phyloP scores from a whole-genome alignment of 1,140 invertebrate genomes.

The Papilio machaon region DNA sequence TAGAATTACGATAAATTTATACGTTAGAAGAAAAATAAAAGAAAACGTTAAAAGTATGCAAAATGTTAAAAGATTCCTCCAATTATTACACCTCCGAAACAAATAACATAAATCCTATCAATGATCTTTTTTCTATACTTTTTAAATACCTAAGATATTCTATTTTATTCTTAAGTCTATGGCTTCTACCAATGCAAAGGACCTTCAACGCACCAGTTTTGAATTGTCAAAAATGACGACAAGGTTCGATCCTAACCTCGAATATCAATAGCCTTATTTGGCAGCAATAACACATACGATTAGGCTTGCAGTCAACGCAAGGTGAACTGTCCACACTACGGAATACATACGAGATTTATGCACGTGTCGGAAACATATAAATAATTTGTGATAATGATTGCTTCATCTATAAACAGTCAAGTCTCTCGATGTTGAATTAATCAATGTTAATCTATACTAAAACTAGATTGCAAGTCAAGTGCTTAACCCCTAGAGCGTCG shows the following conservation, averaged over 20 bases:
- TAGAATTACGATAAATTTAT: background rate
- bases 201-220: constrained; percentile 39
- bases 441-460: background rate
- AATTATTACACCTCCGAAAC: too few species aligned
- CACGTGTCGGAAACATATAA: constrained; percentile 2
- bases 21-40: background rate
- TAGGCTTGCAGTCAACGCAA: constrained; percentile 48
- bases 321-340: constrained; percentile 44
- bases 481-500: too few species aligned
- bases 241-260: constrained; percentile 33
- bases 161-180: constrained; percentile 5
- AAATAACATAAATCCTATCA: too few species aligned
- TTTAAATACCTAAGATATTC: too few species aligned
- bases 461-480: background rate
- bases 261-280: constrained; percentile 65
- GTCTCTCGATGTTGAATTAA: background rate
- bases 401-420: constrained; percentile 10
- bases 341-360: constrained; percentile 46
- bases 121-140: too few species aligned
- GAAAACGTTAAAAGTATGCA: too few species aligned
- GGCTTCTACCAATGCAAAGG: background rate
- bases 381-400: background rate
- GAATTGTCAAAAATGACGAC: constrained; percentile 27
- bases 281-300: constrained; percentile 59
- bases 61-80: too few species aligned